Conservation (phyloP, 2,888 invertebrate species). For the Caenorhabditis sp. region DNA sequence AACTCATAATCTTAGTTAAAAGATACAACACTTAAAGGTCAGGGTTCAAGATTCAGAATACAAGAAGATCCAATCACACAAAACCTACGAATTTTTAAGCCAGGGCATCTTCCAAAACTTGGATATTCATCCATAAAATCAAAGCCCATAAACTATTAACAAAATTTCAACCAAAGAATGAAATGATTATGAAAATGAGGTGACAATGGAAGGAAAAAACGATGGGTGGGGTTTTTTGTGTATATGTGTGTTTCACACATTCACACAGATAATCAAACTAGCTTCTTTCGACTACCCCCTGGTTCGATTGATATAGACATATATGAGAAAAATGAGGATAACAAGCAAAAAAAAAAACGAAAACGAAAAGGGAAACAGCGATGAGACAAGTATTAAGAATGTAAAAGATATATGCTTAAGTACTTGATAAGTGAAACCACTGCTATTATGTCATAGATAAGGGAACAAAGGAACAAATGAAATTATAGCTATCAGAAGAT, state of each 20-base stretch:
- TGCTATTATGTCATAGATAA: background rate
- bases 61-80: too few species aligned
- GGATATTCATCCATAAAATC: background rate
- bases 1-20: too few species aligned
- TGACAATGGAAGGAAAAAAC: slow-evolving; percentile 1
- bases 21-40: too few species aligned
- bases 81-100: too few species aligned
- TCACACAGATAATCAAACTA: slow-evolving; percentile 38
- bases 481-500: too few species aligned
- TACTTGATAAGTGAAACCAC: background rate
- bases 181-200: slow-evolving; percentile 7
- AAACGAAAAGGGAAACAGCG: background rate
- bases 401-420: background rate
- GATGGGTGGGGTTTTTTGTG: slow-evolving; percentile 17
- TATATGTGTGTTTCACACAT: slow-evolving; percentile 39
- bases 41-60: too few species aligned
- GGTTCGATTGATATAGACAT: slow-evolving; percentile 37
- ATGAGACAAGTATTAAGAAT: background rate
- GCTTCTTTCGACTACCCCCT: slow-evolving; percentile 14
- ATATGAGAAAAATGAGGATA: background rate
- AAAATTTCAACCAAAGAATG: background rate
- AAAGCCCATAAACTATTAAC: background rate
- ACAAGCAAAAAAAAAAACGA: background rate
- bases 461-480: background rate
- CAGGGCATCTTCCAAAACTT: too few species aligned